Conservation (phyloP, 2,888 invertebrate species). For the Cheilosia pagana region DNA sequence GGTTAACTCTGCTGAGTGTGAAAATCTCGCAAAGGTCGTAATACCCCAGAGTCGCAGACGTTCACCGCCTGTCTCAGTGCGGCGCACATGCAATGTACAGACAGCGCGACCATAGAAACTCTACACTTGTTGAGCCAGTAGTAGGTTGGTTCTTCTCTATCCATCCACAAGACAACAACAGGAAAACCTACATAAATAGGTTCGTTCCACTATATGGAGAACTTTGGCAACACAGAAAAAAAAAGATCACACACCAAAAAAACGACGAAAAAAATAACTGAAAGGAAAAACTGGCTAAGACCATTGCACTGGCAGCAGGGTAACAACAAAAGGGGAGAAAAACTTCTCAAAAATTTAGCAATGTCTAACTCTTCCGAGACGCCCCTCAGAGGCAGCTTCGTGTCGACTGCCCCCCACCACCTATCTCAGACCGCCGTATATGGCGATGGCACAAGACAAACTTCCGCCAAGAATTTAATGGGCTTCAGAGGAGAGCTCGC, state of each 20-base stretch:
- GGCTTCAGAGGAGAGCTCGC: constrained; percentile 21
- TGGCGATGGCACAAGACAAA: constrained; percentile 72
- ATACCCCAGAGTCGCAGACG: constrained; percentile 62
- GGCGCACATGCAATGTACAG: constrained; percentile 17
- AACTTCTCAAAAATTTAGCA: constrained; percentile 56
- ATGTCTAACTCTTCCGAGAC: constrained; percentile 51
- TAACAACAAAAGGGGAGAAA: constrained; percentile 14
- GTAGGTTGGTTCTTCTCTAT: constrained; percentile 5
- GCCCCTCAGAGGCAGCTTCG: constrained; percentile 22
- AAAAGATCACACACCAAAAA: background rate
- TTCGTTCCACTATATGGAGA: constrained; percentile 53
- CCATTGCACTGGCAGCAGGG: background rate
- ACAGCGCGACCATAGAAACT: constrained; percentile 8
- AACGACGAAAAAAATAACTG: constrained; percentile 34
- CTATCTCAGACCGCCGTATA: constrained; percentile 26
- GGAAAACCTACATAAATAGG: constrained; percentile 63
- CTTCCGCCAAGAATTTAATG: constrained; percentile 72
- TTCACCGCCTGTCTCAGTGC: constrained; percentile 18
- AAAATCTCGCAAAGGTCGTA: constrained; percentile 70
- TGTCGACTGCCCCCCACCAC: constrained; percentile 12
- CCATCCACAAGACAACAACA: constrained; percentile 38
- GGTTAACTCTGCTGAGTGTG: constrained; percentile 65
- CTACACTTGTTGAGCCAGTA: constrained; percentile 67
- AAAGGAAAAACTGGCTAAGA: constrained; percentile 55
- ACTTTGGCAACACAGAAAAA: constrained; percentile 42